phyloP scores from a whole-genome alignment of 1,140 invertebrate genomes.

The Neodiprion fabricii region DNA sequence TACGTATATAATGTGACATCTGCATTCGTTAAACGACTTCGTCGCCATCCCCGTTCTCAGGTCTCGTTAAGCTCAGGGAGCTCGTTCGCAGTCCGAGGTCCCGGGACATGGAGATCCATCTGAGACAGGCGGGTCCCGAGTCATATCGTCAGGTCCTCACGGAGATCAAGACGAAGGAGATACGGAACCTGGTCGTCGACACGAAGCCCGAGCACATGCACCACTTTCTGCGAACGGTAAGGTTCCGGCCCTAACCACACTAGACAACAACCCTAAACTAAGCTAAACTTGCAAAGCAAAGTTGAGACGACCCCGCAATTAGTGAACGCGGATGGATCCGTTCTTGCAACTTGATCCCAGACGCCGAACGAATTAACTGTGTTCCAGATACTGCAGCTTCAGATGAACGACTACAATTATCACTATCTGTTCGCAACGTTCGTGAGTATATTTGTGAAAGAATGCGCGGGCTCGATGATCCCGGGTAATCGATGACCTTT shows the following conservation, averaged over 20 bases:
- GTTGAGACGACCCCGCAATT: too few relatives aligned
- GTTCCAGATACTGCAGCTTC: slow-evolving; percentile 68
- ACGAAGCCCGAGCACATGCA: slow-evolving; percentile 67
- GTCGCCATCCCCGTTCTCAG: slow-evolving; percentile 48
- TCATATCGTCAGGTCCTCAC: slow-evolving; percentile 66
- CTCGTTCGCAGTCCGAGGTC: slow-evolving; percentile 57
- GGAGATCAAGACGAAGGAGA: slow-evolving; percentile 68
- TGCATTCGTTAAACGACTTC: too few relatives aligned
- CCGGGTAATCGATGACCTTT: neutral
- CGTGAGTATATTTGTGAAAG: slow-evolving; percentile 61
- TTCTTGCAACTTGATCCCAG: too few relatives aligned
- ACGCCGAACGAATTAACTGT: neutral
- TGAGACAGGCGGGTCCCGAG: slow-evolving; percentile 65
- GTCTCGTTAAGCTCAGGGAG: slow-evolving; percentile 66
- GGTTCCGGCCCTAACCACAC: slow-evolving; percentile 20
- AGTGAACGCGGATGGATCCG: too few relatives aligned
- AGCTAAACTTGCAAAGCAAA: too few relatives aligned
- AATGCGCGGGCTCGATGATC: neutral
- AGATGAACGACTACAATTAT: slow-evolving; percentile 76
- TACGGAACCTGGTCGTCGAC: slow-evolving; percentile 69
- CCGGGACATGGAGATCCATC: slow-evolving; percentile 63
- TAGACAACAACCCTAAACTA: too few relatives aligned
- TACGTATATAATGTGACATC: too few relatives aligned
- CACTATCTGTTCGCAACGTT: slow-evolving; percentile 75
- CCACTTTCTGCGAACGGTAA: slow-evolving; percentile 68